phyloP scores from a whole-genome alignment of 2,113 vertebrate species.

The Gorsachius goisagi region DNA sequence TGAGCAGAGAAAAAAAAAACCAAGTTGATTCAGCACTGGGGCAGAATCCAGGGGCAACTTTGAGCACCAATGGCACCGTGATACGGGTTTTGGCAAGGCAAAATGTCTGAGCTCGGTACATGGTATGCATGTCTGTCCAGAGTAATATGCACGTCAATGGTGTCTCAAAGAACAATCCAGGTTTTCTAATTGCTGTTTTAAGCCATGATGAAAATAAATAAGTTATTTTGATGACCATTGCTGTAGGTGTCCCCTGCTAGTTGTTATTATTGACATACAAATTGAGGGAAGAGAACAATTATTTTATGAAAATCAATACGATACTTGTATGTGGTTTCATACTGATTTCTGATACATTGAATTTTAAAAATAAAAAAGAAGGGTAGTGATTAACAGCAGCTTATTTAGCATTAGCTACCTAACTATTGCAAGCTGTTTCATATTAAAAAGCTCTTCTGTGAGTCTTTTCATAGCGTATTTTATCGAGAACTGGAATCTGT shows the following conservation, averaged over 20 bases:
- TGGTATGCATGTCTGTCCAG: background rate
- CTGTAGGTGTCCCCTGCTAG: background rate
- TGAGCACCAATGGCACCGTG: background rate
- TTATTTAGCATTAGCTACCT: background rate
- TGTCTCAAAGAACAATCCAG: background rate
- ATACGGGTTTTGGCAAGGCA: background rate
- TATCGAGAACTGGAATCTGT: background rate
- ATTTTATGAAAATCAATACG: background rate
- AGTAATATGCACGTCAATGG: background rate
- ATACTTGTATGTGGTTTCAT: background rate
- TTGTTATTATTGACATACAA: background rate
- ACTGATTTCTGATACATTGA: background rate
- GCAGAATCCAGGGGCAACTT: background rate
- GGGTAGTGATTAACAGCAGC: background rate
- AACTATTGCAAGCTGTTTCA: background rate
- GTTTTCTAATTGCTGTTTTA: background rate
- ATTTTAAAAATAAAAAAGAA: background rate
- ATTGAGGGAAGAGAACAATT: background rate
- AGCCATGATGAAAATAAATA: background rate
- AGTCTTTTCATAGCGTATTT: background rate
- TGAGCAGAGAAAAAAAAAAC: background rate
- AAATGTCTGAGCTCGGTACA: background rate
- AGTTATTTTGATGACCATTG: background rate
- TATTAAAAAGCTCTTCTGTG: background rate
- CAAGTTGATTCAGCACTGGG: background rate